Base-by-base conservation (phyloP, 2,888 invertebrate species). In the Pachymerium ferrugineum region DNA sequence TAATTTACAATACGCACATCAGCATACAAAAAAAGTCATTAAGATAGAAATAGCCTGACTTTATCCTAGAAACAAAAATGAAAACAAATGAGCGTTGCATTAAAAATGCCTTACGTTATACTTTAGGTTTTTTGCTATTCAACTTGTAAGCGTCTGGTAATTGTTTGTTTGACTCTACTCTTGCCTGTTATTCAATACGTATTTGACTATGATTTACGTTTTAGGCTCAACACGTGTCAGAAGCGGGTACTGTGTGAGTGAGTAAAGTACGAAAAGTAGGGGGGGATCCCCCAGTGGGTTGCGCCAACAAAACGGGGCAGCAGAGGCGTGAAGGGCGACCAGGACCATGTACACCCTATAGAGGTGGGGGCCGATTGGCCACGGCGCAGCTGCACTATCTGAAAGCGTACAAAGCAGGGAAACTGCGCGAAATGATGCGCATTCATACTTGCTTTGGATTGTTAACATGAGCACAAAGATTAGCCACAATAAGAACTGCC, bases 171-270 rank as follows among this genome's bases (percentile, higher is more conserved):
- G n/a, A n/a, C n/a, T n/a, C n/a, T n/a, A n/a, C n/a, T n/a, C n/a
- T n/a, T n/a, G n/a, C n/a, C 12, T 1, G 19, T 47, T 47, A 47
- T 47, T 47, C 47, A 47, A 47, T 16, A 12, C 12, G 6, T n/a
- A n/a, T n/a, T n/a, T n/a, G n/a, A n/a, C n/a, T n/a, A n/a, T 47
- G 47, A 47, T 47, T 47, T 47, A 47, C 47, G 47, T 47, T 47
- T 47, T 6, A 16, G 47, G 22, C 14, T 16, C 47, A n/a, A 47
- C 47, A 47, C 47, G 47, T 47, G 47, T 47, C 47, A 16, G 19
- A 47, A 19, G 22, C 47, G 47, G 47, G 47, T 47, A 10, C 22
- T 3, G n/a, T 16, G n/a, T 16, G 47, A 14, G 47, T 16, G 47
- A 19, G 47, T 47, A 47, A 47, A 47, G 47, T n/a, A n/a, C n/a